These are phyloP conservation scores for Lasioglossum malachurum DNA, from an alignment of 2,888 invertebrate species.

Conservation along the genomic window DNA sequence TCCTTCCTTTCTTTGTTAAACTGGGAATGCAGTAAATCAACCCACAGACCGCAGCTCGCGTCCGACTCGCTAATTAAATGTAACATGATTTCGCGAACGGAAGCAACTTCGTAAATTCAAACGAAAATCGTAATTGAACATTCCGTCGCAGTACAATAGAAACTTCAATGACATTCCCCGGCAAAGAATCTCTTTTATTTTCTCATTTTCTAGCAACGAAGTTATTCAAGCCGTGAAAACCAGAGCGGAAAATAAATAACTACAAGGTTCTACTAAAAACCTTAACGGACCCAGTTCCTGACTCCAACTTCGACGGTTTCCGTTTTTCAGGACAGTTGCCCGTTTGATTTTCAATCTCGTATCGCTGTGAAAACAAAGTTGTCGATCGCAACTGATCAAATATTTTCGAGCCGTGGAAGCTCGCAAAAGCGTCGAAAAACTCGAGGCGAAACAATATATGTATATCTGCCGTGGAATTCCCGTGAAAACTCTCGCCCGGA, in stretches of 20 bases:
- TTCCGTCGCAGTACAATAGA: not conserved
- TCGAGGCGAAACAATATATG: not conserved
- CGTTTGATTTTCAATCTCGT: not conserved
- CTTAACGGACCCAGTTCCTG: not conserved
- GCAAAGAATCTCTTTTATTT: not conserved
- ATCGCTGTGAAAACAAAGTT: not conserved
- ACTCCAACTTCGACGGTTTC: not conserved
- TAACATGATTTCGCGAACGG: not conserved
- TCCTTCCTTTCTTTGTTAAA: not conserved
- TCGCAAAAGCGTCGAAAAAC: constrained; percentile 1
- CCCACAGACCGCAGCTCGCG: not conserved
- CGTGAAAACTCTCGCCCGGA: not conserved
- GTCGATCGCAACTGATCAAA: constrained; percentile 2
- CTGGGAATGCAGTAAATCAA: not conserved
- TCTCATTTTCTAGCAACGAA: not conserved
- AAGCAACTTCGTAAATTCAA: not conserved
- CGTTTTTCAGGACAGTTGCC: not conserved
- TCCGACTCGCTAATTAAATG: not conserved
- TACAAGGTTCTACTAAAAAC: not conserved
- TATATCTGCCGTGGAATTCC: not conserved
- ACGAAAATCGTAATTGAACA: not conserved
- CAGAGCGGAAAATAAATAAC: not conserved
- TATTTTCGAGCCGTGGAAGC: not conserved
- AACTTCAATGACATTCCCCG: not conserved
- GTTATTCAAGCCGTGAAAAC: not conserved